Base-by-base conservation (phyloP, 2,888 invertebrate species). In the Cephalotes varians region DNA sequence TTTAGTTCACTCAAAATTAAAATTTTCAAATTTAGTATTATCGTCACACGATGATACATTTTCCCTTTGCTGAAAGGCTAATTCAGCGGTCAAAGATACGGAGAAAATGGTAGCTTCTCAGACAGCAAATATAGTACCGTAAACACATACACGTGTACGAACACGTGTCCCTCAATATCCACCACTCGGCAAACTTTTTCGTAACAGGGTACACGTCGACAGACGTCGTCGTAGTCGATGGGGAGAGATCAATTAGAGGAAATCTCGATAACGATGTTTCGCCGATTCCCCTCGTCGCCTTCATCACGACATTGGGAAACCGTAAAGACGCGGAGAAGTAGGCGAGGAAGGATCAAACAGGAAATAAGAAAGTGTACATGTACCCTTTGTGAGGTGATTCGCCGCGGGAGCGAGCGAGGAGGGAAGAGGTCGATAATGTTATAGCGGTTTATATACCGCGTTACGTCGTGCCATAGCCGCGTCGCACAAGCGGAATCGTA, bases 221-320 rank as follows among this genome's bases (percentile, higher is more conserved):
- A 47, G 72, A 25, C 79, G 69, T 86, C 84, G 76, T 56, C 80
- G 65, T 71, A 72, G 58, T 81, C 37, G 73, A 86, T 34, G 44
- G 69, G 88, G 82, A 67, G 82, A 91, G 91, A 93, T 92, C 91
- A 91, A 93, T 93, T 92, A 92, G 91, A 90, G 88, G 89, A 91
- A 91, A 93, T 92, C 86, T 87, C 85, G 91, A 91, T 93, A 92
- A 93, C 90, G 88, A 88, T 84, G 88, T 92, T 90, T 88, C 83
- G 89, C 90, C 83, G 87, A 64, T 79, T 60, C 21, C 34, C 34
- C 44, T 44, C 40, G 12, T 34, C 71, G 31, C 37, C 60, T 73
- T 65, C 54, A 7, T 40, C 76, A n/a, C n/a, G 73, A 79, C 83
- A 64, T 72, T 83, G 84, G 88, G 86, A 89, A 91, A 90, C 76